Evolutionary conservation across 2,797 vertebrate genomes (phyloP).

Genomic region (Phalloptychus januarius): DNA sequence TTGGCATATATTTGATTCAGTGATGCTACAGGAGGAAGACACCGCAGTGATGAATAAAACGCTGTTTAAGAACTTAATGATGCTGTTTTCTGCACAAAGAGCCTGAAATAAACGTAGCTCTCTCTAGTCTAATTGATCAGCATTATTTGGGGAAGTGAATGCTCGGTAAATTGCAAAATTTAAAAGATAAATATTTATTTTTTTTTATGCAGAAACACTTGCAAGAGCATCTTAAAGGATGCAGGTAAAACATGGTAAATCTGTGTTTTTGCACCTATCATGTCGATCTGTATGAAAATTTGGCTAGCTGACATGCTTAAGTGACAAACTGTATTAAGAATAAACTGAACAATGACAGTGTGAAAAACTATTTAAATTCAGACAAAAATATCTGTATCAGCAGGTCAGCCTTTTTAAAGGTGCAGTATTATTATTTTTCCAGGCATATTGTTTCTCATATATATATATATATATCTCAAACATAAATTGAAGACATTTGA

Average conservation of each 20-base stretch:
- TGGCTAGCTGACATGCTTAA: background rate
- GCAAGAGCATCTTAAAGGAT: background rate
- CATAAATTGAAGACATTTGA: no score
- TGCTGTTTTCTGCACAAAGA: background rate
- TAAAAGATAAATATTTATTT: background rate
- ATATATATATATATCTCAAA: no score
- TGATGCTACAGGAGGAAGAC: background rate
- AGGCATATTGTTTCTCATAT: no score
- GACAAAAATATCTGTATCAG: no score
- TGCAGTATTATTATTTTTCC: no score
- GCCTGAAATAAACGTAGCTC: background rate
- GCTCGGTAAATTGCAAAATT: background rate
- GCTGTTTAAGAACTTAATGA: background rate
- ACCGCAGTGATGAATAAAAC: background rate
- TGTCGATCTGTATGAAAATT: background rate
- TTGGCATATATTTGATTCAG: background rate
- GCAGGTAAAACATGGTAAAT: background rate
- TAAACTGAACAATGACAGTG: background rate
- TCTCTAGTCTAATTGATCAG: background rate
- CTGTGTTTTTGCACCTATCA: background rate
- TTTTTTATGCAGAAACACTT: background rate
- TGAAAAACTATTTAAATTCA: background rate
- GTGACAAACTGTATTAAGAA: background rate
- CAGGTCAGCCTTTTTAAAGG: no score
- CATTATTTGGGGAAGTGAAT: background rate